These are phyloP conservation scores for Teinopalpus imperialis DNA, from an alignment of 2,888 invertebrate genomes.

Conservation along the genomic window DNA sequence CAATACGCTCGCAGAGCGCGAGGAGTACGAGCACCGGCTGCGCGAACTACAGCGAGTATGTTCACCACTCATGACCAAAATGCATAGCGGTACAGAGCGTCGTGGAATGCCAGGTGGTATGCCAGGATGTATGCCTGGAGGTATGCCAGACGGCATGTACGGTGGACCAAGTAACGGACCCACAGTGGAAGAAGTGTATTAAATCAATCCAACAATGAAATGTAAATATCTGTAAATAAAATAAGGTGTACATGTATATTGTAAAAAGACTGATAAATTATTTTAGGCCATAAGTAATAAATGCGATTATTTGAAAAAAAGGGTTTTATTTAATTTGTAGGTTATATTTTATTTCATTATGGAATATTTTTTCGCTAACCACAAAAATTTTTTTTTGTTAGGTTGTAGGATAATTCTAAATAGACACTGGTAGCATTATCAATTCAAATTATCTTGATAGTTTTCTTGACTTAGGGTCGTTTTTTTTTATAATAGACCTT, in stretches of 20 bases:
- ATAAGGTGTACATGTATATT: neutral
- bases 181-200: slow-evolving; percentile 24
- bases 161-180: slow-evolving; percentile 1
- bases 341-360: too few species aligned
- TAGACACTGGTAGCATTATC: too few species aligned
- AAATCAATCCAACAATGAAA: neutral
- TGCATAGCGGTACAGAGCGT: slow-evolving; percentile 82
- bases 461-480: too few species aligned
- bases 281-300: neutral
- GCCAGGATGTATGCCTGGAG: slow-evolving; percentile 9
- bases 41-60: slow-evolving; percentile 82
- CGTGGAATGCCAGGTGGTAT: slow-evolving; percentile 32
- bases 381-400: too few species aligned
- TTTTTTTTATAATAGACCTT: too few species aligned
- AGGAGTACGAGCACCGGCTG: slow-evolving; percentile 83
- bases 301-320: too few species aligned
- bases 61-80: slow-evolving; percentile 80
- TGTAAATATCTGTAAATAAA: neutral
- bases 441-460: too few species aligned
- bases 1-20: slow-evolving; percentile 84
- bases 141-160: slow-evolving; percentile 2
- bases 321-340: too few species aligned
- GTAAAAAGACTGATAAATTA: slow-evolving; percentile 17
- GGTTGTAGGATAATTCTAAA: too few species aligned
- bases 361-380: too few species aligned